Conservation (phyloP, 2,113 vertebrate species). For the Pampusana beccarii region DNA sequence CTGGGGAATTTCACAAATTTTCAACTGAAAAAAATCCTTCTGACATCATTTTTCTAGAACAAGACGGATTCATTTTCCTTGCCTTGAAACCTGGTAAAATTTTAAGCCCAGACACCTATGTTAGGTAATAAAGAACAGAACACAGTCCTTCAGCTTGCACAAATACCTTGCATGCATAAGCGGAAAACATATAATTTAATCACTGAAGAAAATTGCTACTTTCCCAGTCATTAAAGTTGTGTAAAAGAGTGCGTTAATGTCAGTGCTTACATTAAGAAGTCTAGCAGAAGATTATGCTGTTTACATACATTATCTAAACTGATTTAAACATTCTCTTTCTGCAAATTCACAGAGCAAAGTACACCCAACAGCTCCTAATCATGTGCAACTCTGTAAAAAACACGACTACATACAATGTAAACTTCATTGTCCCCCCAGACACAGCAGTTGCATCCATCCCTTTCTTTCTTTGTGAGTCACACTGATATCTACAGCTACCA, state of each 20-base stretch:
- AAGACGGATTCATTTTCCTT: not conserved
- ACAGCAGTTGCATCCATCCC: not conserved
- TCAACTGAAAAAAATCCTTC: not conserved
- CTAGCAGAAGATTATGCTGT: slow-evolving; percentile 61
- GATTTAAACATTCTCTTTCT: slow-evolving; percentile 52
- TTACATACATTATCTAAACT: slow-evolving; percentile 60
- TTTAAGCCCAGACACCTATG: not conserved
- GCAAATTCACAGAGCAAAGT: slow-evolving; percentile 31
- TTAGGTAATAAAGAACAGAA: not conserved
- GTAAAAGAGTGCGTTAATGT: slow-evolving; percentile 59
- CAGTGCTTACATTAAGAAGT: slow-evolving; percentile 64
- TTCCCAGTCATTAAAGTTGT: slow-evolving; percentile 58
- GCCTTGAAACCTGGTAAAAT: not conserved
- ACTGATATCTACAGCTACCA: not conserved
- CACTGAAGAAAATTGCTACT: slow-evolving; percentile 46
- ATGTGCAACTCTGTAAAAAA: not conserved
- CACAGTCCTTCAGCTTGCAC: not conserved
- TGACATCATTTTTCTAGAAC: not conserved
- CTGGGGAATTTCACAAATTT: not conserved
- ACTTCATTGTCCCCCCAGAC: not conserved
- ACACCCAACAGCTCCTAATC: not conserved
- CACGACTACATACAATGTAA: not conserved
- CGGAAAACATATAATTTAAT: slow-evolving; percentile 34
- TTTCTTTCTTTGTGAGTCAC: not conserved
- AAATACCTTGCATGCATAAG: not conserved